Evolutionary conservation across 2,888 invertebrate genomes (phyloP).

Genomic region (Macropis europaea): DNA sequence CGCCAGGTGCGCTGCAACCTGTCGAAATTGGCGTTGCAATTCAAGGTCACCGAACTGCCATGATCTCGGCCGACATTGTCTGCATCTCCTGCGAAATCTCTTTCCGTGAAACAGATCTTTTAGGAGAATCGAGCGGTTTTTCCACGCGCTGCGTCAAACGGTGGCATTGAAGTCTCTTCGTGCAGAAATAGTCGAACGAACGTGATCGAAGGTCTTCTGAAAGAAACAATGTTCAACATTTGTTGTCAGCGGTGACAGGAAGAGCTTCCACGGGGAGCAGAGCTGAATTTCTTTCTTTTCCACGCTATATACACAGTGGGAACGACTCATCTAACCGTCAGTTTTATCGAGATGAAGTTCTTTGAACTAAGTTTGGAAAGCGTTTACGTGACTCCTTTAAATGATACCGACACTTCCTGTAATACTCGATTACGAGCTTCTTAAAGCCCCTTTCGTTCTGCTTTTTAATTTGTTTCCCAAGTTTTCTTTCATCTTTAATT

Average conservation of each 20-base stretch:
- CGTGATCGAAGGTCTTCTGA: constrained; percentile 22
- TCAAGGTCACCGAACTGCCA: constrained; percentile 25
- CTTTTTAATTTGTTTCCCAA: constrained; percentile 3
- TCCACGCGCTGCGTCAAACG: constrained; percentile 26
- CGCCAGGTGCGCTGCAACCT: constrained; percentile 37
- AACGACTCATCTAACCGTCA: constrained; percentile 34
- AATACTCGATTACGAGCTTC: not conserved
- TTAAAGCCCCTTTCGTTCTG: not conserved
- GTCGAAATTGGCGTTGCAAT: constrained; percentile 45
- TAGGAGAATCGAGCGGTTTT: not conserved
- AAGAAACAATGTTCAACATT: not conserved
- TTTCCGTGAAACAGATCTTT: not conserved
- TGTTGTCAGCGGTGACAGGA: constrained; percentile 18
- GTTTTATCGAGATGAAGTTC: constrained; percentile 5
- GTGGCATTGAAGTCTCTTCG: constrained; percentile 21
- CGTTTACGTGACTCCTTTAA: constrained; percentile 10
- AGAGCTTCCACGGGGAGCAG: not conserved
- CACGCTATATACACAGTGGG: no score
- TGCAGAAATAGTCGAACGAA: constrained; percentile 23
- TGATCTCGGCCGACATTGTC: not conserved
- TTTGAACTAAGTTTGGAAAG: constrained; percentile 33
- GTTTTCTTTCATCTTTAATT: constrained; percentile 26
- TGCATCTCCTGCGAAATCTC: not conserved
- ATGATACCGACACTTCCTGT: constrained; percentile 18
- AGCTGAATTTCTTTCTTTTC: no score